Percentiles rank a stretch among this genome's conserved stretches.
Evolutionary conservation across 2,113 vertebrate species (phyloP).

Genomic region (Apeltes quadracus): DNA sequence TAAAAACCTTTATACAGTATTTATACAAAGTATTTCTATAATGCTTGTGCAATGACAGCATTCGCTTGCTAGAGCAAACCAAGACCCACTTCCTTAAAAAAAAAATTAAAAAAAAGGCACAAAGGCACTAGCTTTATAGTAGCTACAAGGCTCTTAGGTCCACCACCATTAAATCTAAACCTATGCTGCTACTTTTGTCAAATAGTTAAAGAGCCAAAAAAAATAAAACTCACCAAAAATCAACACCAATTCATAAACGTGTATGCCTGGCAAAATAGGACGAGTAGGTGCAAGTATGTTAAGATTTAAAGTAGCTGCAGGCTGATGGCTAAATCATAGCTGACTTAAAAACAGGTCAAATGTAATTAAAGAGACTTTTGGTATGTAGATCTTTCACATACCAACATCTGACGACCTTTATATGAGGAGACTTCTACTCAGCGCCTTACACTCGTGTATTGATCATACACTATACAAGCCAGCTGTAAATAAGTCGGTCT

Average conservation of each 20-base stretch:
- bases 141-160: conserved; percentile 63
- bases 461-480: conserved; percentile 37
- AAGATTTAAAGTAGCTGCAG: conserved; percentile 41
- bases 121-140: conserved; percentile 65
- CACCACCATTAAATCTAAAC: conserved; percentile 42
- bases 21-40: conserved; percentile 28
- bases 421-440: conserved; percentile 21
- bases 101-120: conserved; percentile 54
- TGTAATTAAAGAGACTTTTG: conserved; percentile 65
- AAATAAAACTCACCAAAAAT: conserved; percentile 6
- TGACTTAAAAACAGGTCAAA: conserved; percentile 52
- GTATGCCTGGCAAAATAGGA: conserved; percentile 32
- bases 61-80: conserved; percentile 38
- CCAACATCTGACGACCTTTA: conserved; percentile 32
- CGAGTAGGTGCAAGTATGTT: conserved; percentile 39
- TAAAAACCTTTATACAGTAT: conserved; percentile 46
- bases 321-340: conserved; percentile 25
- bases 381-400: conserved; percentile 52
- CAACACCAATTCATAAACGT: conserved; percentile 8
- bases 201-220: conserved; percentile 6
- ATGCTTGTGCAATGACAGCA: conserved; percentile 53
- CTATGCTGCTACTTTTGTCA: conserved; percentile 53
- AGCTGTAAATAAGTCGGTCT: conserved; percentile 1
- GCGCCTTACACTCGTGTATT: conserved; percentile 13
- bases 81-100: conserved; percentile 23